Conservation (phyloP, 2,888 invertebrate genomes). For the Hyposoter didymator region DNA sequence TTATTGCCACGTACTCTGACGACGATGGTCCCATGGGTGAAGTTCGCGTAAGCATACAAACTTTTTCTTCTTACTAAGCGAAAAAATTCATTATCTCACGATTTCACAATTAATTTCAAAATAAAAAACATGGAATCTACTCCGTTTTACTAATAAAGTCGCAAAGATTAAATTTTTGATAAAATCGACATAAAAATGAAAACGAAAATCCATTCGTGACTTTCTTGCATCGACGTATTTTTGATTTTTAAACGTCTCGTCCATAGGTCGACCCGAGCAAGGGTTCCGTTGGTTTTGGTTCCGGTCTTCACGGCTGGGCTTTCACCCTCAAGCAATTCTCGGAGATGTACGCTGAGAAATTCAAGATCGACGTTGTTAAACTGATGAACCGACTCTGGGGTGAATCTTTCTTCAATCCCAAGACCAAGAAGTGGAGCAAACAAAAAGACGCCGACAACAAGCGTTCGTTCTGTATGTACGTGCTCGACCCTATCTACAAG, state of each 20-base stretch:
- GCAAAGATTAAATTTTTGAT: not conserved
- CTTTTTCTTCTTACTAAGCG: not conserved
- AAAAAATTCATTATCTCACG: no score
- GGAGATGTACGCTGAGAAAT: constrained; percentile 99
- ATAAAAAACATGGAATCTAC: not conserved
- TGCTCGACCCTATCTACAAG: constrained; percentile 99
- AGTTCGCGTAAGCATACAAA: constrained; percentile 90
- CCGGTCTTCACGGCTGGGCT: constrained; percentile 99
- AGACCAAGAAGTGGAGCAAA: constrained; percentile 99
- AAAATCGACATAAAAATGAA: not conserved
- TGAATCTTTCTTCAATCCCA: constrained; percentile 99
- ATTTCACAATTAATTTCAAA: no score
- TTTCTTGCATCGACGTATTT: not conserved
- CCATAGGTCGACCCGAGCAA: constrained; percentile 95
- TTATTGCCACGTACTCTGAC: constrained; percentile 99
- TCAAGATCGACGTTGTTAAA: constrained; percentile 98
- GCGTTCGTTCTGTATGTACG: constrained; percentile 99
- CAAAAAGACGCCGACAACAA: constrained; percentile 96
- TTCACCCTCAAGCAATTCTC: constrained; percentile 99
- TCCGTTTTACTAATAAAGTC: not conserved
- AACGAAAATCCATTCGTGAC: not conserved
- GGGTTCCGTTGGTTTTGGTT: constrained; percentile 99
- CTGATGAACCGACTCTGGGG: constrained; percentile 99
- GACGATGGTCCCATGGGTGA: constrained; percentile 99
- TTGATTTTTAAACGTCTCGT: not conserved